Conservation (phyloP, 1,140 invertebrate species). For the Microplitis mediator region DNA sequence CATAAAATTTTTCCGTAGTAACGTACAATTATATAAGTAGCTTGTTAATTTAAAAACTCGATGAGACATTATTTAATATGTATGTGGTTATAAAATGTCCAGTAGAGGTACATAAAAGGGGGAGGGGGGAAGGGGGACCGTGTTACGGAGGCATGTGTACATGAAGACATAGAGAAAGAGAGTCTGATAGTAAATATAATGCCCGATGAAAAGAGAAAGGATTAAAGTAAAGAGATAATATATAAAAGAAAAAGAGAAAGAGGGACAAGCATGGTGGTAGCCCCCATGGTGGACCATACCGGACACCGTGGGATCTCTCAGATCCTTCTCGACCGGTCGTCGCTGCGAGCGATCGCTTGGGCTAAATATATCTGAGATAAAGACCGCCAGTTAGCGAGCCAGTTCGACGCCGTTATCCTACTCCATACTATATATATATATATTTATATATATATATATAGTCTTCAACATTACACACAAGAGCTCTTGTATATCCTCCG, state of each 20-base stretch:
- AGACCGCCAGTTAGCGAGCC: slow-evolving; percentile 37
- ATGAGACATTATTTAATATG: no score
- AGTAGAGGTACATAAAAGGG: no score
- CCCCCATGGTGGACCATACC: slow-evolving; percentile 32
- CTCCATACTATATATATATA: slow-evolving; percentile 5
- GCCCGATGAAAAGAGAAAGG: slow-evolving; percentile 8
- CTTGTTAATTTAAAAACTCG: no score
- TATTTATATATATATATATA: not conserved
- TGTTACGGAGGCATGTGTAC: no score
- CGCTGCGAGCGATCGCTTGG: slow-evolving; percentile 31
- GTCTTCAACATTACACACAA: not conserved
- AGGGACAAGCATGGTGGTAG: slow-evolving; percentile 29
- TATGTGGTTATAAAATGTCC: no score
- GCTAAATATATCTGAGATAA: slow-evolving; percentile 40
- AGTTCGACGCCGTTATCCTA: slow-evolving; percentile 36
- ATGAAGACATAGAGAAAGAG: not conserved
- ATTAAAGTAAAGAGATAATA: not conserved
- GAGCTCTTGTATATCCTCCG: no score
- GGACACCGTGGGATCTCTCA: slow-evolving; percentile 36
- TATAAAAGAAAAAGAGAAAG: slow-evolving; percentile 2
- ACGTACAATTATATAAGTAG: no score
- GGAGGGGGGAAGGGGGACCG: no score
- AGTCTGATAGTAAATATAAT: not conserved
- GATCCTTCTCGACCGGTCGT: slow-evolving; percentile 34
- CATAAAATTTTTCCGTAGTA: no score